Conservation (phyloP, 2,797 vertebrate genomes). For the Odontamblyopus rebecca region DNA sequence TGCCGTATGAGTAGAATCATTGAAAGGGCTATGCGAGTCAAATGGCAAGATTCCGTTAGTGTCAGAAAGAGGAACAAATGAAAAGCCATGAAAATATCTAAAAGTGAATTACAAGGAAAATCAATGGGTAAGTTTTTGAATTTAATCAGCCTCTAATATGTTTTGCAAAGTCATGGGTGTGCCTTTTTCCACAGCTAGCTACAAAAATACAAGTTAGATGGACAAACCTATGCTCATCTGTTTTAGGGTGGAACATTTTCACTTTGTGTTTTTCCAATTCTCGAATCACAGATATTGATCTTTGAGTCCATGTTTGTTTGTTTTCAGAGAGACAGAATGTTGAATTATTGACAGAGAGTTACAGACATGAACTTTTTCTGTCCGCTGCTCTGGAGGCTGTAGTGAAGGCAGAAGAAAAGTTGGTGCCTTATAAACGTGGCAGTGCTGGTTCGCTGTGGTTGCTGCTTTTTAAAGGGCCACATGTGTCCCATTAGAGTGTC, state of each 20-base stretch:
- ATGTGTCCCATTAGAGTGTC: background rate
- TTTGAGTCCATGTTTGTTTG: slow-evolving; percentile 41
- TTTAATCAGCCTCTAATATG: slow-evolving; percentile 48
- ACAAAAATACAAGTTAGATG: slow-evolving; percentile 44
- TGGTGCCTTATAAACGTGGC: slow-evolving; percentile 51
- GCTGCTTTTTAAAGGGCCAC: slow-evolving; percentile 40
- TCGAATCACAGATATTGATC: slow-evolving; percentile 61
- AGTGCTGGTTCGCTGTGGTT: slow-evolving; percentile 45
- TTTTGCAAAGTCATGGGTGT: slow-evolving; percentile 57
- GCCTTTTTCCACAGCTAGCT: slow-evolving; percentile 26
- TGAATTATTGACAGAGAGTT: slow-evolving; percentile 41
- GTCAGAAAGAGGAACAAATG: slow-evolving; percentile 19
- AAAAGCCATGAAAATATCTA: slow-evolving; percentile 12
- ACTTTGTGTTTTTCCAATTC: slow-evolving; percentile 27
- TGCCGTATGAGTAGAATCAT: slow-evolving; percentile 23
- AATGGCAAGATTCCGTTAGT: slow-evolving; percentile 18
- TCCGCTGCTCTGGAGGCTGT: slow-evolving; percentile 32
- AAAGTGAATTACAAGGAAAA: slow-evolving; percentile 23
- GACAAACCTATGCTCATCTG: slow-evolving; percentile 55
- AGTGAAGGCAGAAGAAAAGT: slow-evolving; percentile 28
- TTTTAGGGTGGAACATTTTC: slow-evolving; percentile 57
- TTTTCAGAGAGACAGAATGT: slow-evolving; percentile 38
- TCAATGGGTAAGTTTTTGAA: slow-evolving; percentile 17
- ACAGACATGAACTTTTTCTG: slow-evolving; percentile 50
- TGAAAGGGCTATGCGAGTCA: slow-evolving; percentile 35